Evolutionary conservation across 2,888 invertebrate genomes (phyloP), one percentile per base, ranked within the genome.

Genomic region (Stratiomys singularior): DNA sequence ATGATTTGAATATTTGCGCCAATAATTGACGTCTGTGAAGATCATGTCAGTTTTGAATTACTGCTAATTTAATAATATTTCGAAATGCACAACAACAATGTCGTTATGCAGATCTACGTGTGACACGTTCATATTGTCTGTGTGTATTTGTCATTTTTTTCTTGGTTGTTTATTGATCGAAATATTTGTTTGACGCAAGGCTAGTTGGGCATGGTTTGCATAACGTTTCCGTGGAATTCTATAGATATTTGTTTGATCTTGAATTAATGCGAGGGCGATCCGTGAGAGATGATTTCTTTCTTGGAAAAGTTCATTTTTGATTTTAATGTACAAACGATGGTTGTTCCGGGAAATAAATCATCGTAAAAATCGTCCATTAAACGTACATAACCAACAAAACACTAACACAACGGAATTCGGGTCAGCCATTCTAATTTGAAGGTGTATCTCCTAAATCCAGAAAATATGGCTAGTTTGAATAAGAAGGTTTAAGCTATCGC

Each of bases 11-110:
- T 69, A 27, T 69, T 69, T 69, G 69, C 15, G 25, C 47, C 25
- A 69, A 47, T 47, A 69, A 69, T 69, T 69, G 69, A 15, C 69
- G 30, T 25, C 21, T 69, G 27, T 23, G 46, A 69, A 69, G 69
- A 69, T 47, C 47, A 69, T 47, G 69, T 47, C 69, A 69, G 47
- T 46, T 69, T 69, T 23, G 25, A 69, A 69, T 69, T 69, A 69
- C 46, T 46, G 69, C 28, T 69, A 69, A 47, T 47, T 69, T 69
- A 47, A 47, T 47, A 47, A 69, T 44, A 18, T 15, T 15, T 1
- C 25, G n/a, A n/a, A 47, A 27, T 47, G 69, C 9, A 23, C 5
- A 66, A 25, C 13, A 25, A 25, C n/a, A 47, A 47, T 23, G 69
- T 23, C 7, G 23, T 69, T 69, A 69, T 69, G 69, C 13, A 67